A percentile compares a stretch with the other conserved stretches of the same genome.
phyloP scores from a whole-genome alignment of 2,888 invertebrate species.

The Drosophila testacea region DNA sequence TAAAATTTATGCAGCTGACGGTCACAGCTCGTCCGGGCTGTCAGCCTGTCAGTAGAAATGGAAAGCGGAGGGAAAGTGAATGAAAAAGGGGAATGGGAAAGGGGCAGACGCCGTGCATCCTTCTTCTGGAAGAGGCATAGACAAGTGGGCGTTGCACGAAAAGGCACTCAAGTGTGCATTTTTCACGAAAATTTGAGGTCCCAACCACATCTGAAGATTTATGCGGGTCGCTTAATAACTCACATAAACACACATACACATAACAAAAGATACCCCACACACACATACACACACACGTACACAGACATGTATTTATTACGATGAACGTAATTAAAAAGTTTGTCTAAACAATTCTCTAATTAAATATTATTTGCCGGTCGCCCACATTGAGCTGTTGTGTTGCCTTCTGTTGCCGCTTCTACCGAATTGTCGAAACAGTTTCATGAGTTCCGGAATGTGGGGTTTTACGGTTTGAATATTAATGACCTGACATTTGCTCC shows the following conservation, averaged over 20 bases:
- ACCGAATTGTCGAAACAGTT: slow-evolving; percentile 46
- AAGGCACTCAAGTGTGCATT: slow-evolving; percentile 51
- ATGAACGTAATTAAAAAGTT: slow-evolving; percentile 75
- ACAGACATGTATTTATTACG: slow-evolving; percentile 4
- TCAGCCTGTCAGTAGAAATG: slow-evolving; percentile 39
- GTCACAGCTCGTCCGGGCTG: slow-evolving; percentile 57
- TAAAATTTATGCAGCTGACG: slow-evolving; percentile 80
- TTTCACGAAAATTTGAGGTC: slow-evolving; percentile 50
- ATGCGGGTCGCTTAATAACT: slow-evolving; percentile 67
- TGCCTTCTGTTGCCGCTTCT: not conserved
- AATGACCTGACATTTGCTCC: slow-evolving; percentile 70
- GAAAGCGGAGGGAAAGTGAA: not conserved
- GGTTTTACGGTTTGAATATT: slow-evolving; percentile 67
- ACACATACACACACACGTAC: slow-evolving; percentile 6
- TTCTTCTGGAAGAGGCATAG: slow-evolving; percentile 15
- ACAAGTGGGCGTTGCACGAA: slow-evolving; percentile 39
- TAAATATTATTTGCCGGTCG: slow-evolving; percentile 72
- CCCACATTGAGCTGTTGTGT: slow-evolving; percentile 69
- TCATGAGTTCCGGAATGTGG: slow-evolving; percentile 31
- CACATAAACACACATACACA: slow-evolving; percentile 20
- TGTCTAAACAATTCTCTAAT: slow-evolving; percentile 79
- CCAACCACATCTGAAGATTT: slow-evolving; percentile 62
- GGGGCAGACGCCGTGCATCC: slow-evolving; percentile 31
- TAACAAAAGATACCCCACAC: slow-evolving; percentile 14
- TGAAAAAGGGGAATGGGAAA: not conserved